A percentile compares a stretch with the other conserved stretches of the same genome.
These are phyloP conservation scores for Caenorhabditis sp. DNA, from an alignment of 2,888 invertebrate genomes.

Conservation along the genomic window DNA sequence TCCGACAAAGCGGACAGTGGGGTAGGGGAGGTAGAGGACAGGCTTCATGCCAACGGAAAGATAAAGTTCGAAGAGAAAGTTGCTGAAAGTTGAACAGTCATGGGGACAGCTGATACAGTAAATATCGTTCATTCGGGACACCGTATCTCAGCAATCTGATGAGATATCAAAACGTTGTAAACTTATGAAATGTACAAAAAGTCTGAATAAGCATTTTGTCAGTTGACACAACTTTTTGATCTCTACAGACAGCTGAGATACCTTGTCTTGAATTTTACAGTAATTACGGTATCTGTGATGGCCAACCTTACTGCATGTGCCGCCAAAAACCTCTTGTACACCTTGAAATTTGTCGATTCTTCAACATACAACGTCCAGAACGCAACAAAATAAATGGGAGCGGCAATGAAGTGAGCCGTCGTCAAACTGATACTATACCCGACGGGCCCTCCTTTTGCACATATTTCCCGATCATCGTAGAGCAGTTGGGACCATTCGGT, in stretches of 20 bases:
- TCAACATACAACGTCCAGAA: constrained; percentile 41
- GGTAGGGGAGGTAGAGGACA: constrained; percentile 36
- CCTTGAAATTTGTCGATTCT: constrained; percentile 23
- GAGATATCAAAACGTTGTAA: no score
- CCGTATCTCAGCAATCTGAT: no score
- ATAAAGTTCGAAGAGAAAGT: constrained; percentile 37
- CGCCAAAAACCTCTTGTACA: constrained; percentile 33
- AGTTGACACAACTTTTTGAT: no score
- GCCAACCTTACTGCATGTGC: constrained; percentile 33
- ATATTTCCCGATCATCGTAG: constrained; percentile 44
- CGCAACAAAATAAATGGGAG: constrained; percentile 34
- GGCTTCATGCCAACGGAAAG: constrained; percentile 34
- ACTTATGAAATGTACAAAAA: no score
- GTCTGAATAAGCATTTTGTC: no score
- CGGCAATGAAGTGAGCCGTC: constrained; percentile 35
- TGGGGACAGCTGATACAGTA: no score
- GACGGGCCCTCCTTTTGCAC: constrained; percentile 25
- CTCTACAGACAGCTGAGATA: no score
- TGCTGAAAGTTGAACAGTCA: no score
- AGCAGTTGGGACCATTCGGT: constrained; percentile 35
- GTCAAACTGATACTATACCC: constrained; percentile 34
- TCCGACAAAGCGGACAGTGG: constrained; percentile 25
- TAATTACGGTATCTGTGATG: no score
- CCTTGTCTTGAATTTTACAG: no score
- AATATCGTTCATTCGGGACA: no score